A percentile compares a stretch with the other conserved stretches of the same genome.
Evolutionary conservation across 2,888 invertebrate genomes (phyloP).

Genomic region (Drosophila suboccidentalis): DNA sequence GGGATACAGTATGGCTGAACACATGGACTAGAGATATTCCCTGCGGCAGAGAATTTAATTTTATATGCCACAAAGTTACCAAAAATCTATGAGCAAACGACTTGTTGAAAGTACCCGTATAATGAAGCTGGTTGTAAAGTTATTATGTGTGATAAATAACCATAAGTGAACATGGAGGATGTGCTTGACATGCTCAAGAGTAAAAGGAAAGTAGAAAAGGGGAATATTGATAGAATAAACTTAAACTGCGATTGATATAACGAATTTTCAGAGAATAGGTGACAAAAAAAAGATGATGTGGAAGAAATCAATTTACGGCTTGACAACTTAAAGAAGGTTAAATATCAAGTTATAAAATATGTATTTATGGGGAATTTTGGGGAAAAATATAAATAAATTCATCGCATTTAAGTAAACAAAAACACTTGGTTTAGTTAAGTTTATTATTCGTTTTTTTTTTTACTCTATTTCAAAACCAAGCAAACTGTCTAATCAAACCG

Average conservation of each 20-base stretch:
- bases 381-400: no score
- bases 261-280: no score
- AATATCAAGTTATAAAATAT: no score
- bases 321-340: no score
- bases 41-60: constrained; percentile 17
- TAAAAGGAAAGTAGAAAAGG: neutral
- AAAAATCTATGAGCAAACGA: constrained; percentile 18
- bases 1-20: constrained; percentile 16
- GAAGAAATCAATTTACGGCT: no score
- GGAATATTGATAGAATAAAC: neutral
- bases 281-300: neutral
- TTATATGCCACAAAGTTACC: constrained; percentile 15
- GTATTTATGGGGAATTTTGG: no score
- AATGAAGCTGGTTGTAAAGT: constrained; percentile 2
- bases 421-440: no score
- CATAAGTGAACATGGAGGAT: constrained; percentile 2
- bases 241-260: no score
- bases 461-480: no score
- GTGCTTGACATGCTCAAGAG: neutral
- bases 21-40: constrained; percentile 31
- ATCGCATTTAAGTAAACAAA: no score
- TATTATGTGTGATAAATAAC: constrained; percentile 13
- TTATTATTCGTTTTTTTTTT: no score
- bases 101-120: neutral
- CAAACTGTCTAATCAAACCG: neutral